Conservation (phyloP, 2,888 invertebrate species). For the Caenorhabditis parvicauda region DNA sequence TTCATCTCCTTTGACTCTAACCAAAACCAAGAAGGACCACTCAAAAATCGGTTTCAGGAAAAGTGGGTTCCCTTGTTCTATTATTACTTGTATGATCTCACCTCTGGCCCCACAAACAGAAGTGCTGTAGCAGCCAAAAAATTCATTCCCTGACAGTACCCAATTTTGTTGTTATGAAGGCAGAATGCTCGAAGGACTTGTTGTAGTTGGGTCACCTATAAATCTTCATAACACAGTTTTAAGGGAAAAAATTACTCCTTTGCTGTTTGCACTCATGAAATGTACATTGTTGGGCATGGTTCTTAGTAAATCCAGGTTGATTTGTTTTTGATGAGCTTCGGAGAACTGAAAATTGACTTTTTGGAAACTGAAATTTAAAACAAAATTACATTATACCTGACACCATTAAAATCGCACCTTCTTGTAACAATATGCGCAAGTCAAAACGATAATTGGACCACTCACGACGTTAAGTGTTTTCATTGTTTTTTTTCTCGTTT, state of each 20-base stretch:
- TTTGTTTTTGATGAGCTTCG: constrained; percentile 67
- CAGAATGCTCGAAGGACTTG: constrained; percentile 68
- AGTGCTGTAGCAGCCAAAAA: constrained; percentile 67
- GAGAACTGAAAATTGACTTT: constrained; percentile 63
- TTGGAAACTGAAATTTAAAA: not conserved
- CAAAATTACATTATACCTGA: not conserved
- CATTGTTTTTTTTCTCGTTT: no score
- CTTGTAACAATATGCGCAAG: no score
- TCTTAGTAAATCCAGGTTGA: constrained; percentile 67
- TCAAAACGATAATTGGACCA: no score
- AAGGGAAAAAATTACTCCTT: constrained; percentile 64
- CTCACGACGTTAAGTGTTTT: no score
- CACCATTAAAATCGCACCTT: no score
- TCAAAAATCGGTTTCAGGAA: no score
- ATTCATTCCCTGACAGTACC: constrained; percentile 70
- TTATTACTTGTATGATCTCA: not conserved
- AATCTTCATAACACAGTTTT: constrained; percentile 3
- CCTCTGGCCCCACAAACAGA: constrained; percentile 67
- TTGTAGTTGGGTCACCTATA: constrained; percentile 66
- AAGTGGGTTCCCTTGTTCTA: no score
- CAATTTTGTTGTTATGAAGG: constrained; percentile 67
- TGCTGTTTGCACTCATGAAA: constrained; percentile 65
- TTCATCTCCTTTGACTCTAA: no score
- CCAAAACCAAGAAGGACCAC: no score
- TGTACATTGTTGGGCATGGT: constrained; percentile 69